Evolutionary conservation across 2,888 invertebrate species (phyloP).

Genomic region (Chrysolina oricalcia): DNA sequence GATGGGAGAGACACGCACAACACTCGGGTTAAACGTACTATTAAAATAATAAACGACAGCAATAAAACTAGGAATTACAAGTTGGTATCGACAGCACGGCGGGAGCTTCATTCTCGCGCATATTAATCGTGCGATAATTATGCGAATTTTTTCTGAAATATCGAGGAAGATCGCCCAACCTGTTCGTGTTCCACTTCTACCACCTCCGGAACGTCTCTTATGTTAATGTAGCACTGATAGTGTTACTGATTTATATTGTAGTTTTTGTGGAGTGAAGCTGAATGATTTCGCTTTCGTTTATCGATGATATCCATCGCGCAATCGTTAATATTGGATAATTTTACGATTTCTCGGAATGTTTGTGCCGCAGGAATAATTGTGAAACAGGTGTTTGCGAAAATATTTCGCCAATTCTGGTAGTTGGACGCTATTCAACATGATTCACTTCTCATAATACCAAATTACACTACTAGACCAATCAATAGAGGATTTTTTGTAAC

Average conservation of each 20-base stretch:
- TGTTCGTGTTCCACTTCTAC: conserved; percentile 57
- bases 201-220: conserved; percentile 52
- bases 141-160: conserved; percentile 59
- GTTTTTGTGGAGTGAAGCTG: conserved; percentile 39
- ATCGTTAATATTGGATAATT: conserved; percentile 32
- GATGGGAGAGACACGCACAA: conserved; percentile 63
- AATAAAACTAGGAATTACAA: conserved; percentile 69
- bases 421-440: neutral
- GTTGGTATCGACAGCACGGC: conserved; percentile 68
- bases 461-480: no score
- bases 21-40: conserved; percentile 67
- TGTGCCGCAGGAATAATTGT: neutral
- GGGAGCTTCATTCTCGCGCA: conserved; percentile 65
- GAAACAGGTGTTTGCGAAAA: conserved; percentile 23
- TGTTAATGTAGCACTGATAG: conserved; percentile 61
- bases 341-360: conserved; percentile 15
- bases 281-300: conserved; percentile 42
- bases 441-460: neutral
- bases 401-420: conserved; percentile 1
- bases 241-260: conserved; percentile 57
- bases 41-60: conserved; percentile 70
- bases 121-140: conserved; percentile 70
- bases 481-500: no score
- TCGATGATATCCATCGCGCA: conserved; percentile 34
- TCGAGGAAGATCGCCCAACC: conserved; percentile 55